Evolutionary conservation across 2,797 vertebrate species (phyloP), one percentile per base, ranked within the genome.

Genomic region (Anabas testudineus): DNA sequence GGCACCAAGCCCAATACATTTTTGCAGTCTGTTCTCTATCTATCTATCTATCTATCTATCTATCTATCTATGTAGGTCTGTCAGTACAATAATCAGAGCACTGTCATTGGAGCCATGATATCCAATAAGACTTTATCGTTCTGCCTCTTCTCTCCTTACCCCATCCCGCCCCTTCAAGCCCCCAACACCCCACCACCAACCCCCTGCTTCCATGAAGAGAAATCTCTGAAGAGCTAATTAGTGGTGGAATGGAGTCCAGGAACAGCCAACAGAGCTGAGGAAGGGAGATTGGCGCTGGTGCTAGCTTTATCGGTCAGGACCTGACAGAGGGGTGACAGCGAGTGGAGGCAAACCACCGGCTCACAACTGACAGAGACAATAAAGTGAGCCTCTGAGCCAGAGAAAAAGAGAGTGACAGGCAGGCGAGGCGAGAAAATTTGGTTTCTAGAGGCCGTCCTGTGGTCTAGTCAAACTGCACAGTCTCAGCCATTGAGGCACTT

Each of bases 201-300:
- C 83, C 82, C 87, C 82, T 79, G 76, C 84, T 87, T 97, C 89
- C 96, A 96, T 92, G 95, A 96, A 96, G 93, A 95, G 95, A 99
- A 99, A 95, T 99, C 98, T 99, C 98, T 95, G 95, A 98, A 99
- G 98, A 98, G 96, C 97, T 99, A 98, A 99, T 99, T 99, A 99
- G 97, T 91, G 95, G 93, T 94, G 95, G 95, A 97, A 95, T 93
- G 86, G 93, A 96, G 95, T 96, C 96, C 96, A 95, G 95, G 91
- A 96, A 95, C 95, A 91, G 96, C 96, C 95, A 78, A 90, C 83
- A 93, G 96, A 97, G 95, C 94, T 91, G 95, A 95, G 95, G 95
- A 95, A 95, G 95, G 95, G 95, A 95, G 94, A 92, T 92, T 88
- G 88, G 87, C 74, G 78, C 76, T 37, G 81, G 80, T 60, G 74